These are phyloP conservation scores for Zootermopsis nevadensis DNA, from an alignment of 2,888 invertebrate species.

Conservation along the genomic window DNA sequence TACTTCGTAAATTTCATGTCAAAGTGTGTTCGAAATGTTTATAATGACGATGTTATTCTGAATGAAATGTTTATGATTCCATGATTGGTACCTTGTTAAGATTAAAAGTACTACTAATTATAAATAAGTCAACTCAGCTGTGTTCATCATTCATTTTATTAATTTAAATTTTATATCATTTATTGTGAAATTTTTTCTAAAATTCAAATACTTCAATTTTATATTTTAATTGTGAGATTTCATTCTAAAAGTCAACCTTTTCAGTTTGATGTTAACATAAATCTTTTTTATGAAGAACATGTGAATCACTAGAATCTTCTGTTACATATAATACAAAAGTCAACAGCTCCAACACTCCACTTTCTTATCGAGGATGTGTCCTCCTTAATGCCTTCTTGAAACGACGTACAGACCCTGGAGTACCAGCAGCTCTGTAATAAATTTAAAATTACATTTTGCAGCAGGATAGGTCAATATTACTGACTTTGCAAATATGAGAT, in stretches of 20 bases:
- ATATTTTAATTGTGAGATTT: not conserved
- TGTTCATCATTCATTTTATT: not conserved
- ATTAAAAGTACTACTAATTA: not conserved
- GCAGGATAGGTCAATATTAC: too few species aligned
- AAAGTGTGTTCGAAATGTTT: not conserved
- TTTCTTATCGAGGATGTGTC: conserved; percentile 37
- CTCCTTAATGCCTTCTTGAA: conserved; percentile 51
- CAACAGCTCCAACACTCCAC: not conserved
- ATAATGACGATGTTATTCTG: too few species aligned
- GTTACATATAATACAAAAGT: not conserved
- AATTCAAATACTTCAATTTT: too few species aligned
- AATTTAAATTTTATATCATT: not conserved
- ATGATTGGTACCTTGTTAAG: not conserved
- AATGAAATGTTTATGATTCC: not conserved
- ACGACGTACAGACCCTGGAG: conserved; percentile 36
- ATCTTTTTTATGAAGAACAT: too few species aligned
- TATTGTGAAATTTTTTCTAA: not conserved
- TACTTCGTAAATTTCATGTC: not conserved
- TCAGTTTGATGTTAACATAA: too few species aligned
- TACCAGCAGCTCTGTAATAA: conserved; percentile 41
- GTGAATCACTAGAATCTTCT: not conserved
- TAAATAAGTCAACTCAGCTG: not conserved
- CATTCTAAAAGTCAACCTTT: too few species aligned
- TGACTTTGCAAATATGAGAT: too few species aligned
- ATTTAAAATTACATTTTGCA: not conserved